Evolutionary conservation across 1,140 invertebrate genomes (phyloP).

Genomic region (Aphidius gifuensis): DNA sequence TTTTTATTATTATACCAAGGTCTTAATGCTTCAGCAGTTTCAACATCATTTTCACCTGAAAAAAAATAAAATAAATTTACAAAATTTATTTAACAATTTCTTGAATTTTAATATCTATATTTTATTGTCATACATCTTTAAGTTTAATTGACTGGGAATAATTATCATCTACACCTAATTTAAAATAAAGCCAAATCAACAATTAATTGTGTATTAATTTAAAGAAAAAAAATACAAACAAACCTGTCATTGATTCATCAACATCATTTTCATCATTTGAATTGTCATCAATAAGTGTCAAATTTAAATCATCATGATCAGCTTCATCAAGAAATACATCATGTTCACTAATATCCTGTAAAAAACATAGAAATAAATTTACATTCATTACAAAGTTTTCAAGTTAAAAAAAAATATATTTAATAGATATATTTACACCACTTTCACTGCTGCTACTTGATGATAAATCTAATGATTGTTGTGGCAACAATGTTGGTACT

Average conservation of each 20-base stretch:
- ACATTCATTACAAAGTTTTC: background rate
- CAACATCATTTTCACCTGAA: constrained; percentile 71
- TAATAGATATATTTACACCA: constrained; percentile 41
- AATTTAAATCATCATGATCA: constrained; percentile 49
- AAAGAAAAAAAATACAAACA: too few species aligned
- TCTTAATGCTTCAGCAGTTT: constrained; percentile 61
- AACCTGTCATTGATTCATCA: constrained; percentile 81
- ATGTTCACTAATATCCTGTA: constrained; percentile 68
- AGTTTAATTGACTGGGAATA: too few species aligned
- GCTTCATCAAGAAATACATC: constrained; percentile 62
- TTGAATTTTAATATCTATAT: background rate
- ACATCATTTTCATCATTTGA: constrained; percentile 79
- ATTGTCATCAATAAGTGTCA: constrained; percentile 55
- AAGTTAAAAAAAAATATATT: background rate
- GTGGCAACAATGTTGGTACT: constrained; percentile 36
- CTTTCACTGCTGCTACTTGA: constrained; percentile 54
- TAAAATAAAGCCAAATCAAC: too few species aligned
- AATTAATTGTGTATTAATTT: too few species aligned
- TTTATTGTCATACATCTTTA: too few species aligned
- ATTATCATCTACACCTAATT: too few species aligned
- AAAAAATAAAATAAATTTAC: constrained; percentile 13
- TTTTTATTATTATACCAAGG: constrained; percentile 39
- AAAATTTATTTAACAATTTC: constrained; percentile 1
- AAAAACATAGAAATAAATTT: constrained; percentile 22
- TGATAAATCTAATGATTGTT: constrained; percentile 41